Conservation (phyloP, 2,797 vertebrate genomes). For the Limosa lapponica region DNA sequence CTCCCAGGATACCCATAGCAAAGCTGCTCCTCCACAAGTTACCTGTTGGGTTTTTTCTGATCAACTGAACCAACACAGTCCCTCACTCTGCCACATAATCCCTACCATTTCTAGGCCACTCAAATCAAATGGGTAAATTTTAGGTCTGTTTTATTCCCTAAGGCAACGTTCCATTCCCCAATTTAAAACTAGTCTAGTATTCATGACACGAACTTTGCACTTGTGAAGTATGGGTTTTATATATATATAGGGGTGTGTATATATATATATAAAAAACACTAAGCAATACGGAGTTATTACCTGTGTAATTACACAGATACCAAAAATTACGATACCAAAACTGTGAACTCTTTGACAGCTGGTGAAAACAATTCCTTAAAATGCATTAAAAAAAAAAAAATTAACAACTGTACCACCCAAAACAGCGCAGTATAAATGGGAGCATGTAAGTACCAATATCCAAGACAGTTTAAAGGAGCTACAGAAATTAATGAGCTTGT, state of each 20-base stretch:
- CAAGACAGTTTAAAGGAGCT: neutral
- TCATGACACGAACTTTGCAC: neutral
- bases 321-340: neutral
- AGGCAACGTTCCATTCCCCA: neutral
- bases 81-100: neutral
- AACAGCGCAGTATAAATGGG: neutral
- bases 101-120: neutral
- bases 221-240: neutral
- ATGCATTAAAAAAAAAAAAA: neutral
- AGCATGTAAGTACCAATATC: neutral
- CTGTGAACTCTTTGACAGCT: neutral
- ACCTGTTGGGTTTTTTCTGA: neutral
- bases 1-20: fast-evolving
- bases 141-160: neutral
- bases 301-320: neutral
- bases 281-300: neutral
- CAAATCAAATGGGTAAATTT: neutral
- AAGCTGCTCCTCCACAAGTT: fast-evolving
- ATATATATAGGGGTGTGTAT: fast-evolving
- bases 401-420: neutral
- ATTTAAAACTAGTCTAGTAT: neutral
- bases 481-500: neutral
- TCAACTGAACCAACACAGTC: neutral
- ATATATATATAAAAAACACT: neutral
- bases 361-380: neutral